phyloP scores from a whole-genome alignment of 2,113 vertebrate species.

The Psittacus erithacus region DNA sequence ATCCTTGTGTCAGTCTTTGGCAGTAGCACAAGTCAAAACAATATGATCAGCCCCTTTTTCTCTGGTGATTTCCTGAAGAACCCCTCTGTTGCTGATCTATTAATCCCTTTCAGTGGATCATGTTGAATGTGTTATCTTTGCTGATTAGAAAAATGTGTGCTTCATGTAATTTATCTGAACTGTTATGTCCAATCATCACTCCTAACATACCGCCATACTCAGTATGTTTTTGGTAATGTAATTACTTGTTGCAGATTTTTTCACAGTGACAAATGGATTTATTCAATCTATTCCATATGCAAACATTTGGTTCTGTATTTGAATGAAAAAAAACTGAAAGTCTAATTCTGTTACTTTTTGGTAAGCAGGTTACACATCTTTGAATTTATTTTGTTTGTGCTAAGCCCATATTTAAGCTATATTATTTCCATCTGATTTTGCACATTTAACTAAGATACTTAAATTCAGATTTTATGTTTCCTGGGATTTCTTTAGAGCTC shows the following conservation, averaged over 20 bases:
- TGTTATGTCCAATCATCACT: not conserved
- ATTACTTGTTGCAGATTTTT: not conserved
- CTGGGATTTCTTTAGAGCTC: not conserved
- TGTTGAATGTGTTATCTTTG: not conserved
- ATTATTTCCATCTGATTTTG: not conserved
- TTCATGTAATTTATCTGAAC: not conserved
- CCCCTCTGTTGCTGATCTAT: not conserved
- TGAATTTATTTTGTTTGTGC: not conserved
- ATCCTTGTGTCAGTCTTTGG: not conserved
- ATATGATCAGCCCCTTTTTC: not conserved
- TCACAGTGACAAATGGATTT: not conserved
- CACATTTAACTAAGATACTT: not conserved
- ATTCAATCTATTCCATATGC: not conserved
- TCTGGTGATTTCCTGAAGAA: not conserved
- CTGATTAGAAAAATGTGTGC: constrained; percentile 21
- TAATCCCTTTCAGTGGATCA: not conserved
- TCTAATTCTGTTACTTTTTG: not conserved
- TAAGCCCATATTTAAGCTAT: not conserved
- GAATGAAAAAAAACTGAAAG: not conserved
- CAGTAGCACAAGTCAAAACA: not conserved
- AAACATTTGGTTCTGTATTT: not conserved
- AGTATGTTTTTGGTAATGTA: not conserved
- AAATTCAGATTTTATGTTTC: not conserved
- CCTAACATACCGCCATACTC: not conserved
- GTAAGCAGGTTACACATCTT: not conserved